Base-by-base conservation (phyloP, 2,888 invertebrate species). In the Beris chalybata region DNA sequence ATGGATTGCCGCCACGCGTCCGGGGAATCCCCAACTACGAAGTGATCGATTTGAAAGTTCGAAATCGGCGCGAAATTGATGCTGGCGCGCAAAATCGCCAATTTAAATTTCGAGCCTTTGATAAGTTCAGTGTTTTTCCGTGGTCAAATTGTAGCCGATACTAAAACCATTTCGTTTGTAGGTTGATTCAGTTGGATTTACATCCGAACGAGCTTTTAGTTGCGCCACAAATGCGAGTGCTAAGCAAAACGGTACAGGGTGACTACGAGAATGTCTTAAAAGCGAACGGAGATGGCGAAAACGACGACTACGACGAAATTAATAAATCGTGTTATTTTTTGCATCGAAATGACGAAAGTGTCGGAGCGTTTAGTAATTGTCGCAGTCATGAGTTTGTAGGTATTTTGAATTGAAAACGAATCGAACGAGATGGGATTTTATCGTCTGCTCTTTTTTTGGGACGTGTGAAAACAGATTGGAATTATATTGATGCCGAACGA, bases 301-400 rank as follows among this genome's bases (percentile, higher is more conserved):
- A 22, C 22, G 22, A 22, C 22, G 77, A 79, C 5, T 74, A 81
- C 54, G 73, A 78, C 3, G 81, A 82, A 68, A 76, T 78, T 5
- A 81, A 82, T 68, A 72, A 81, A 13, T 82, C 84, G 45, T 90
- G 90, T 75, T 87, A 89, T 76, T 90, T 85, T 78, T 79, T 89
- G 55, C 88, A 90, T 76, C 75, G 81, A 4, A 85, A 86, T 70
- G 79, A 79, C 1, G 79, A 78, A 12, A 82, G 83, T 30, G 85
- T 87, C 1, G 90, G 89, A 7, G 88, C 90, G 1, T 82, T 90
- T 70, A 89, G 87, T 71, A 83, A 87, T 48, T 90, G 89, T 76
- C 82, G 84, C 70, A 84, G 86, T 70, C 84, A 85, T 73, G 79
- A 84, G 55, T 82, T 89, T 77, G 89, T 90, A 79, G 84, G 85